Percentiles rank a stretch among this genome's conserved stretches.
Conservation (phyloP, 2,113 vertebrate genomes). For the Oncorhynchus mykiss region DNA sequence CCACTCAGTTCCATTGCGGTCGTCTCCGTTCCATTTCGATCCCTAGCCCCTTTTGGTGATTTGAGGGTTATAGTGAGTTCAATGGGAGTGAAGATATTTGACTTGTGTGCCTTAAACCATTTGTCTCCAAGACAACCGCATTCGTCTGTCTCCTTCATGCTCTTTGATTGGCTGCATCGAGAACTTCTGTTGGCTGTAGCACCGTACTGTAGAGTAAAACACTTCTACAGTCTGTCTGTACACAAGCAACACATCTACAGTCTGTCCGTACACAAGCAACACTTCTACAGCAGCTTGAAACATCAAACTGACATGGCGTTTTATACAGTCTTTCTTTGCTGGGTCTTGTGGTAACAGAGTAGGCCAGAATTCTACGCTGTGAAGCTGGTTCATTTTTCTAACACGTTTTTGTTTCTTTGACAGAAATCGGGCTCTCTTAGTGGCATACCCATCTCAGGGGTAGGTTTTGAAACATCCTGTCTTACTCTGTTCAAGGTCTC, state of each 20-base stretch:
- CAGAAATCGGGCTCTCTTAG: slow-evolving; percentile 89
- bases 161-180: slow-evolving; percentile 12
- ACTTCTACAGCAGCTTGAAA: not conserved
- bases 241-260: too few relatives aligned
- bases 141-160: not conserved
- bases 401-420: slow-evolving; percentile 7
- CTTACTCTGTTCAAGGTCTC: not conserved
- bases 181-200: slow-evolving; percentile 37
- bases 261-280: too few relatives aligned
- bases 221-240: too few relatives aligned
- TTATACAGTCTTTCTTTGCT: not conserved
- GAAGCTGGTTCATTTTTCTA: not conserved
- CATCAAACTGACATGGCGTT: too few relatives aligned
- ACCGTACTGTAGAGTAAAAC: slow-evolving; percentile 27
- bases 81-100: slow-evolving; percentile 61
- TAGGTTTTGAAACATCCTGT: slow-evolving; percentile 64
- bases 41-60: not conserved
- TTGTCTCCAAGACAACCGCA: not conserved
- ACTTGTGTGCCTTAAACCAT: not conserved
- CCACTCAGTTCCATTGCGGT: not conserved
- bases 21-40: not conserved
- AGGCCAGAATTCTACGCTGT: not conserved
- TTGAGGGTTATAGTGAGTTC: not conserved
- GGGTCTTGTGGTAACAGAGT: not conserved
- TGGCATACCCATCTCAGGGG: slow-evolving; percentile 92